A percentile compares a stretch with the other conserved stretches of the same genome.
These are phyloP conservation scores for Loripinus fragilis DNA, from an alignment of 2,888 invertebrate species.

Conservation along the genomic window DNA sequence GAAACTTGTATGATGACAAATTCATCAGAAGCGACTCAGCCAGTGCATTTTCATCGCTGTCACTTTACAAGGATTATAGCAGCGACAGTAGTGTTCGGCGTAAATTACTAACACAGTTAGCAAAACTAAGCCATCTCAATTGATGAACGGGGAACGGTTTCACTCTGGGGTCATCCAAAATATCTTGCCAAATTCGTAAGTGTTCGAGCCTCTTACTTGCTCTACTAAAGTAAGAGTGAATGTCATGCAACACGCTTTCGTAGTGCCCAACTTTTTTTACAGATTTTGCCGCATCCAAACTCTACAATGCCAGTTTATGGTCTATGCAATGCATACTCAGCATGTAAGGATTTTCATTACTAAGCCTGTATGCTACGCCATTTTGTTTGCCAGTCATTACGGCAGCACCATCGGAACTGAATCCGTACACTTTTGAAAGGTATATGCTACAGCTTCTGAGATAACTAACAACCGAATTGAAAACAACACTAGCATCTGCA, in stretches of 20 bases:
- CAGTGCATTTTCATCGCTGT: conserved; percentile 36
- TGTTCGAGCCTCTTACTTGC: neutral
- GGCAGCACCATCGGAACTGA: too few species aligned
- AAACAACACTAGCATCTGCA: too few species aligned
- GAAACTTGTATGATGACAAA: conserved; percentile 33
- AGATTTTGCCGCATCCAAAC: too few species aligned
- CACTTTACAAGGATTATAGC: conserved; percentile 12
- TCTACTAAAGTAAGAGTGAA: neutral
- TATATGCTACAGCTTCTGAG: too few species aligned
- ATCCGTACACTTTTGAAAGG: too few species aligned
- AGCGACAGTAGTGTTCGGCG: conserved; percentile 24
- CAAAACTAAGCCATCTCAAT: conserved; percentile 19
- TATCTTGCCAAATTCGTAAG: conserved; percentile 1
- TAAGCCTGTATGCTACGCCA: too few species aligned
- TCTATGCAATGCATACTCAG: too few species aligned
- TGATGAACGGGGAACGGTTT: conserved; percentile 11
- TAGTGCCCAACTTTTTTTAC: too few species aligned
- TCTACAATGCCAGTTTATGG: too few species aligned
- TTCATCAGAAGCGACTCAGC: conserved; percentile 16
- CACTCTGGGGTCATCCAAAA: conserved; percentile 32
- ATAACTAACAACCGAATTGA: too few species aligned
- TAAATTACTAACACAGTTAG: conserved; percentile 31
- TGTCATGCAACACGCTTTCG: conserved; percentile 17
- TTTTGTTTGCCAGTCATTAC: too few species aligned
- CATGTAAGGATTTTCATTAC: too few species aligned